phyloP scores from a whole-genome alignment of 2,888 invertebrate genomes.

The Helleia helle region DNA sequence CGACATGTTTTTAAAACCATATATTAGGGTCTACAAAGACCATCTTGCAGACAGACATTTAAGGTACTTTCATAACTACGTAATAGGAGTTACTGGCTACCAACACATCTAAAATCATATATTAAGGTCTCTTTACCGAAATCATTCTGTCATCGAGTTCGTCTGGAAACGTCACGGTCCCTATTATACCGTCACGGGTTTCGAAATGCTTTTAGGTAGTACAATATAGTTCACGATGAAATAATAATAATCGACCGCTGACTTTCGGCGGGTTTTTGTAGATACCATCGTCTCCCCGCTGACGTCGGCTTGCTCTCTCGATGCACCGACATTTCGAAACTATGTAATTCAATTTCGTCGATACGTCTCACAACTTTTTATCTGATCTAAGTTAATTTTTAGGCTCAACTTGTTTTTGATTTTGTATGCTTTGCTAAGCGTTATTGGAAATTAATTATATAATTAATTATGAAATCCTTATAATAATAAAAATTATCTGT shows the following conservation, averaged over 20 bases:
- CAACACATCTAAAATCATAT: too few relatives aligned
- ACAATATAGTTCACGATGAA: conserved; percentile 10
- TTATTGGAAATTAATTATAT: too few relatives aligned
- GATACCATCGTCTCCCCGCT: conserved; percentile 39
- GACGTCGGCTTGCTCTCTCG: conserved; percentile 20
- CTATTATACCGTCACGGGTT: conserved; percentile 2
- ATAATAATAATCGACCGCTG: conserved; percentile 26
- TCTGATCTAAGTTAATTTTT: too few relatives aligned
- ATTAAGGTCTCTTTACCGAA: not conserved
- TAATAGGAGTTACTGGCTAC: too few relatives aligned
- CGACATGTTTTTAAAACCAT: too few relatives aligned
- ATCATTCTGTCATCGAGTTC: conserved; percentile 11
- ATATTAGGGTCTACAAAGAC: too few relatives aligned
- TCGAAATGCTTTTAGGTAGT: conserved; percentile 12
- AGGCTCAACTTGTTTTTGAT: too few relatives aligned
- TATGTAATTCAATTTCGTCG: not conserved
- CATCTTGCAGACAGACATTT: too few relatives aligned
- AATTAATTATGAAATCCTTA: too few relatives aligned
- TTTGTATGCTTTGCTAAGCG: too few relatives aligned
- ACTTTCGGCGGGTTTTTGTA: conserved; percentile 47
- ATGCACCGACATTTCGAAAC: not conserved
- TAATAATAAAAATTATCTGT: too few relatives aligned
- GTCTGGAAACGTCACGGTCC: not conserved
- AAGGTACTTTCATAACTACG: too few relatives aligned
- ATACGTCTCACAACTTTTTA: not conserved